Conservation (phyloP, 1,140 invertebrate species). For the Anoplophora glabripennis region DNA sequence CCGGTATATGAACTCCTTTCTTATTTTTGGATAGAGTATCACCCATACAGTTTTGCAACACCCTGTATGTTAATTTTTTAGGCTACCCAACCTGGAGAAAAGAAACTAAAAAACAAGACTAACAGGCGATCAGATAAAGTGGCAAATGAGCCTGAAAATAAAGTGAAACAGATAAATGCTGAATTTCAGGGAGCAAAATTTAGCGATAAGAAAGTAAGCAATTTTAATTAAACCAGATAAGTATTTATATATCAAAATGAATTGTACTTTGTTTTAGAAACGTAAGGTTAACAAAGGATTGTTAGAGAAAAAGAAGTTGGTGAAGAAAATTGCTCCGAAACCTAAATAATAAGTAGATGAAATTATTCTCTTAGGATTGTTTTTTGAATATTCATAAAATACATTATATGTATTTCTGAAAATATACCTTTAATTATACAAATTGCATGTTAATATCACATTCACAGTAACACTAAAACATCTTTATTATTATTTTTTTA, state of each 20-base stretch:
- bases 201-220: constrained; percentile 9
- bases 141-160: not conserved
- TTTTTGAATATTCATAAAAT: constrained; percentile 3
- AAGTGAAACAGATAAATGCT: not conserved
- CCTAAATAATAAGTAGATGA: not conserved
- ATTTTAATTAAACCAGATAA: not conserved
- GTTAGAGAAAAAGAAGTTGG: constrained; percentile 37
- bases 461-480: too few species aligned
- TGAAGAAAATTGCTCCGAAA: constrained; percentile 36
- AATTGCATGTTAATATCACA: too few species aligned
- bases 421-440: too few species aligned
- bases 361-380: not conserved
- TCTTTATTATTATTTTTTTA: too few species aligned
- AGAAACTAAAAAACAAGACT: not conserved
- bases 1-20: too few species aligned
- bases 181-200: constrained; percentile 19
- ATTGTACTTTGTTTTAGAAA: constrained; percentile 39
- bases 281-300: constrained; percentile 37
- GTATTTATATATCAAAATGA: constrained; percentile 6
- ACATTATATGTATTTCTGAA: not conserved
- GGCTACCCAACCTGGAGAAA: constrained; percentile 8
- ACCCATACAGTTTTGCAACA: too few species aligned
- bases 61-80: constrained; percentile 11
- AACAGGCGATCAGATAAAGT: not conserved
- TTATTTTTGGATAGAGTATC: too few species aligned